These are phyloP conservation scores for Daphoenositta chrysoptera DNA, from an alignment of 2,113 vertebrate genomes.

Conservation along the genomic window DNA sequence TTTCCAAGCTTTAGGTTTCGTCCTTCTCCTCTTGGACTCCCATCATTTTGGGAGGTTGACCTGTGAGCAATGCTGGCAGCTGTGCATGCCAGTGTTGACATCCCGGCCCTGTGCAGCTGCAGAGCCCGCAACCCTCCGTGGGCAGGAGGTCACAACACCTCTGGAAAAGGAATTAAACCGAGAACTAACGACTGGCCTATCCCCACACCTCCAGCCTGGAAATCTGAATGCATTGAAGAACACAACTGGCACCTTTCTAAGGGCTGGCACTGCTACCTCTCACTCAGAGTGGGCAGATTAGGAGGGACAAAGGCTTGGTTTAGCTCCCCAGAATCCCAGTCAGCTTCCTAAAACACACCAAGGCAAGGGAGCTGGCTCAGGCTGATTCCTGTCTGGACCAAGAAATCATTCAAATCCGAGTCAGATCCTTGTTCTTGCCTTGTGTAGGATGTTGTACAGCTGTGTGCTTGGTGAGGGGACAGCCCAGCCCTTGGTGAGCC, in stretches of 20 bases:
- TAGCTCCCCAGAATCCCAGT: fast-evolving
- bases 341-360: not conserved
- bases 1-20: not conserved
- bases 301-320: not conserved
- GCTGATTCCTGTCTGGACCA: not conserved
- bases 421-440: not conserved
- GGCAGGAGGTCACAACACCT: not conserved
- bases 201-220: not conserved
- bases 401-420: not conserved
- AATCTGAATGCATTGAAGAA: not conserved
- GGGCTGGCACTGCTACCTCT: not conserved
- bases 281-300: not conserved
- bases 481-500: not conserved
- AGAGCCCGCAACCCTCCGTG: not conserved
- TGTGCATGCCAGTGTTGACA: not conserved
- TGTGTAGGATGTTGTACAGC: not conserved
- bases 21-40: not conserved
- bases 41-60: not conserved
- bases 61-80: conserved; percentile 43
- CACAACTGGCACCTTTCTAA: not conserved
- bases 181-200: not conserved
- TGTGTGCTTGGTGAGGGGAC: not conserved
- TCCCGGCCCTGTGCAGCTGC: not conserved
- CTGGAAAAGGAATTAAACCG: not conserved
- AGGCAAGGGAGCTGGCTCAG: not conserved